Evolutionary conservation across 2,888 invertebrate genomes (phyloP).

Genomic region (Melinaea menophilus): DNA sequence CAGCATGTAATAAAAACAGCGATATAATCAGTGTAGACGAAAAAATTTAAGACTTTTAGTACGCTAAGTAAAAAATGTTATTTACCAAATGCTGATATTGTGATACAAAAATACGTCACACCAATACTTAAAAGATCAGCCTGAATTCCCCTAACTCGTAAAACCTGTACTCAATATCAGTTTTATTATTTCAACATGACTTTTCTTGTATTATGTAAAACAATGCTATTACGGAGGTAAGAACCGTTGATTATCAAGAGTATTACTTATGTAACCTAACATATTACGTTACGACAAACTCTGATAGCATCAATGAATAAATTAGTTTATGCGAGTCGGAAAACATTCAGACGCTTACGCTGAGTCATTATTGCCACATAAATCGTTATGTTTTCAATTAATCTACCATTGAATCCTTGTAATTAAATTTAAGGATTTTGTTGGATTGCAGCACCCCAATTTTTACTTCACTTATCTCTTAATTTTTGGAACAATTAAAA

Average conservation of each 20-base stretch:
- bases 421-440: background rate
- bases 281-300: slow-evolving; percentile 41
- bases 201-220: slow-evolving; percentile 5
- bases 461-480: background rate
- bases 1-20: no score
- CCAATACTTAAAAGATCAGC: background rate
- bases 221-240: slow-evolving; percentile 5
- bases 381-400: slow-evolving; percentile 18
- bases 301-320: slow-evolving; percentile 58
- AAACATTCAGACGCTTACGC: slow-evolving; percentile 32
- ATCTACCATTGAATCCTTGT: background rate
- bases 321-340: slow-evolving; percentile 53
- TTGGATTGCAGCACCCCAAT: background rate
- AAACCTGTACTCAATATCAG: slow-evolving; percentile 5
- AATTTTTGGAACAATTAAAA: background rate
- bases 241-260: slow-evolving; percentile 26
- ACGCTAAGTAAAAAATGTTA: background rate
- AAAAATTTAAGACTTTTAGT: no score
- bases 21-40: no score
- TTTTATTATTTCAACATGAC: slow-evolving; percentile 3
- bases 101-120: background rate
- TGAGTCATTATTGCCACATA: slow-evolving; percentile 27
- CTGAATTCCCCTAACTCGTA: background rate
- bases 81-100: background rate
- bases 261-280: slow-evolving; percentile 43